Evolutionary conservation across 2,113 vertebrate species (phyloP).

Genomic region (Circaetus gallicus): DNA sequence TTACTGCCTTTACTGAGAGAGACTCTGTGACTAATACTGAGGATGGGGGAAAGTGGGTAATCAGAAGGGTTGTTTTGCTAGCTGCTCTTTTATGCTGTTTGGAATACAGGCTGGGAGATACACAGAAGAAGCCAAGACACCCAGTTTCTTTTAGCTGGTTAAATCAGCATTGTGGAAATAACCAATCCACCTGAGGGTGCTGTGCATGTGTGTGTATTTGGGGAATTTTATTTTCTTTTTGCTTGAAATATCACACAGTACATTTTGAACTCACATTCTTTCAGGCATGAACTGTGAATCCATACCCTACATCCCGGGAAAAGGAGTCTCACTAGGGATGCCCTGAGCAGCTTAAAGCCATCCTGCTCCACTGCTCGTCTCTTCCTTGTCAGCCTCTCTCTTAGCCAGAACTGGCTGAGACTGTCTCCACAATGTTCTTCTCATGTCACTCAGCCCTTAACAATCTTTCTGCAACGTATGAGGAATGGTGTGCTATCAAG

Average conservation of each 20-base stretch:
- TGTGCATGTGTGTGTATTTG: background rate
- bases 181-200: background rate
- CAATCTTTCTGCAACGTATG: background rate
- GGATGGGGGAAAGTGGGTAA: background rate
- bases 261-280: background rate
- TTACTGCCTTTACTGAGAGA: background rate
- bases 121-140: background rate
- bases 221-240: background rate
- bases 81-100: background rate
- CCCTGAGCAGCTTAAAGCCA: background rate
- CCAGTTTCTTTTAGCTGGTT: background rate
- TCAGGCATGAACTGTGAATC: background rate
- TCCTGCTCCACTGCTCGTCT: background rate
- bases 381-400: background rate
- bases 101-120: background rate
- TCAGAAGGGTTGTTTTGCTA: background rate
- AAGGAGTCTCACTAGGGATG: background rate
- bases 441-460: background rate
- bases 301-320: background rate
- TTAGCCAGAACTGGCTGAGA: background rate
- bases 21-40: background rate
- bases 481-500: background rate
- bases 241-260: background rate
- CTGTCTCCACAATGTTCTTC: background rate
- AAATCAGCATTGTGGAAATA: background rate